A percentile compares a stretch with the other conserved stretches of the same genome.
These are phyloP conservation scores for Isoperla grammatica DNA, from an alignment of 2,888 invertebrate genomes.

Conservation along the genomic window DNA sequence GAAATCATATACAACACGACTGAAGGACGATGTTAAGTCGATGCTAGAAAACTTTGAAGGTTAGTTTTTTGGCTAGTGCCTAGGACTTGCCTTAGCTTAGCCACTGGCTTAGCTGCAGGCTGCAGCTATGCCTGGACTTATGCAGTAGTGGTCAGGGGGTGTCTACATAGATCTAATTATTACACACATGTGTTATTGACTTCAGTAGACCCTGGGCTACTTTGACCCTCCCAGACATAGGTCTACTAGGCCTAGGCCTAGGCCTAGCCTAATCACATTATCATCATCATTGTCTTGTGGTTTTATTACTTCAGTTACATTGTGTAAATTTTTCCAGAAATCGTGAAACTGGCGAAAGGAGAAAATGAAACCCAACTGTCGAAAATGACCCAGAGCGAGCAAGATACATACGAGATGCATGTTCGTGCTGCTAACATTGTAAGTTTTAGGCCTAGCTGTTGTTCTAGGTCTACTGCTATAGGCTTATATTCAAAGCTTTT, in stretches of 20 bases:
- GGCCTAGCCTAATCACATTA: slow-evolving; percentile 34
- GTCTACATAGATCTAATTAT: no score
- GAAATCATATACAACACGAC: slow-evolving; percentile 88
- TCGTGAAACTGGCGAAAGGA: slow-evolving; percentile 80
- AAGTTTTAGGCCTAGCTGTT: slow-evolving; percentile 33
- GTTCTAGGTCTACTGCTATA: not conserved
- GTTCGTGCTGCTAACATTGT: slow-evolving; percentile 90
- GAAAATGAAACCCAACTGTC: slow-evolving; percentile 88
- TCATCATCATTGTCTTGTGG: no score
- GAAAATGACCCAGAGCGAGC: slow-evolving; percentile 87
- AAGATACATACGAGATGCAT: slow-evolving; percentile 96
- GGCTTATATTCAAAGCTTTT: not conserved
- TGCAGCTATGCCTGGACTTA: no score
- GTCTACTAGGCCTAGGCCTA: no score
- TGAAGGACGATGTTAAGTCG: slow-evolving; percentile 95
- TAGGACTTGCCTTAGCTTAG: not conserved
- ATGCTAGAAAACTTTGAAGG: slow-evolving; percentile 98
- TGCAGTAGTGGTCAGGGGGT: no score
- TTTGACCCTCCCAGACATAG: no score
- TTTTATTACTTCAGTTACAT: slow-evolving; percentile 18
- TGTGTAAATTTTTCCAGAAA: slow-evolving; percentile 57
- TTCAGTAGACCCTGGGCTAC: no score
- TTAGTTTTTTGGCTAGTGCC: slow-evolving; percentile 40
- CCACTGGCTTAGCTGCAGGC: no score
- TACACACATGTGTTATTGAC: no score